phyloP scores from a whole-genome alignment of 2,888 invertebrate species.

The Dynastes grantii region DNA sequence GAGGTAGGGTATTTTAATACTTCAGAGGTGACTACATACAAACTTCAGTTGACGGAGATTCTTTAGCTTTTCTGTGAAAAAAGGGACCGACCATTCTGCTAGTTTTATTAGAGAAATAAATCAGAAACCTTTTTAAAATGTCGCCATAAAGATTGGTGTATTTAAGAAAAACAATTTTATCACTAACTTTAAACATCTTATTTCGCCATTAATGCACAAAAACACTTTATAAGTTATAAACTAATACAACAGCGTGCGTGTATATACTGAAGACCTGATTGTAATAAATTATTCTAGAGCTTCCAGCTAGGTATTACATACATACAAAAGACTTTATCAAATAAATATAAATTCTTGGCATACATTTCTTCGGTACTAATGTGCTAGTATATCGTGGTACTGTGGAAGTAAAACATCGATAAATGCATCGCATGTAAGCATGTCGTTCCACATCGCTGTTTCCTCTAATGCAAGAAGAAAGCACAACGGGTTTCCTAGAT shows the following conservation, averaged over 20 bases:
- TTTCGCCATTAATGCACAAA: no score
- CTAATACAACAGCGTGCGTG: background rate
- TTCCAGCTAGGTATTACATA: background rate
- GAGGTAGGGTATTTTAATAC: no score
- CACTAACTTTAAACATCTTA: no score
- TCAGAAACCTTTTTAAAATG: no score
- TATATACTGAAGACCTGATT: background rate
- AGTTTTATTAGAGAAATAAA: no score
- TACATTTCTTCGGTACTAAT: conserved; percentile 6
- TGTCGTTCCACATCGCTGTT: conserved; percentile 16
- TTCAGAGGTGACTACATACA: no score
- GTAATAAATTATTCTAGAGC: background rate
- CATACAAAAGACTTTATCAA: conserved; percentile 9
- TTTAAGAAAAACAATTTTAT: no score
- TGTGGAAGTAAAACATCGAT: conserved; percentile 17
- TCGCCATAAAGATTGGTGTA: no score
- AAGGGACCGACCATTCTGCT: no score
- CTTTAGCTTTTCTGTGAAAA: no score
- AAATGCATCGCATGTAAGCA: conserved; percentile 12
- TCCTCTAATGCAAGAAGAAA: conserved; percentile 20
- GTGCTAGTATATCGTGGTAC: conserved; percentile 1
- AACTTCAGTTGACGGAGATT: no score
- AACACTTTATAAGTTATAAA: no score
- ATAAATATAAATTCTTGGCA: conserved; percentile 26
- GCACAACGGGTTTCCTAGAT: background rate